Percentiles rank a stretch among this genome's conserved stretches.
These are phyloP conservation scores for Turnix velox DNA, from an alignment of 2,113 vertebrate species.

Conservation along the genomic window DNA sequence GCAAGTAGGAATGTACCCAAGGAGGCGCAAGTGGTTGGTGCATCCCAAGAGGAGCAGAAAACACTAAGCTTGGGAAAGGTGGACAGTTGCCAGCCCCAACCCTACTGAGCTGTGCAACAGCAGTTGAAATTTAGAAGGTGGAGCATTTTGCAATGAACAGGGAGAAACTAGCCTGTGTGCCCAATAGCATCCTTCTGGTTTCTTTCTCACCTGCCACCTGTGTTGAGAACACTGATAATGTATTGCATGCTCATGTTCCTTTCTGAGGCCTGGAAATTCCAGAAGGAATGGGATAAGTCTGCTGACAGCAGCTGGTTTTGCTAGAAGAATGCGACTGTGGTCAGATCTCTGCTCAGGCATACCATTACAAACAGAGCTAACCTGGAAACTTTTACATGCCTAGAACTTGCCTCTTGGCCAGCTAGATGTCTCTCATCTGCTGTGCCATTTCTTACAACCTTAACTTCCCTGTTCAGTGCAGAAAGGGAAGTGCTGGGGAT, in stretches of 20 bases:
- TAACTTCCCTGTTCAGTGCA: not conserved
- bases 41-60: not conserved
- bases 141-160: fast-evolving
- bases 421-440: not conserved
- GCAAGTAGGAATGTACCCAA: not conserved
- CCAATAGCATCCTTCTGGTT: not conserved
- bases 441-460: not conserved
- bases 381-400: not conserved
- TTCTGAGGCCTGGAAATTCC: not conserved
- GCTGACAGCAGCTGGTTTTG: not conserved
- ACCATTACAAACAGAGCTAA: not conserved
- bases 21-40: fast-evolving
- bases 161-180: not conserved
- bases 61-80: not conserved
- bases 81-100: not conserved
- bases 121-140: not conserved
- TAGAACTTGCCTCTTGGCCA: not conserved
- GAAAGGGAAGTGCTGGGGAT: fast-evolving
- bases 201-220: not conserved
- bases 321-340: not conserved
- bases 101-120: not conserved
- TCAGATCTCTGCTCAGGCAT: not conserved
- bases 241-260: not conserved
- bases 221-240: not conserved
- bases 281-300: not conserved